These are phyloP conservation scores for Corythaixoides concolor DNA, from an alignment of 2,113 vertebrate species.

Conservation along the genomic window DNA sequence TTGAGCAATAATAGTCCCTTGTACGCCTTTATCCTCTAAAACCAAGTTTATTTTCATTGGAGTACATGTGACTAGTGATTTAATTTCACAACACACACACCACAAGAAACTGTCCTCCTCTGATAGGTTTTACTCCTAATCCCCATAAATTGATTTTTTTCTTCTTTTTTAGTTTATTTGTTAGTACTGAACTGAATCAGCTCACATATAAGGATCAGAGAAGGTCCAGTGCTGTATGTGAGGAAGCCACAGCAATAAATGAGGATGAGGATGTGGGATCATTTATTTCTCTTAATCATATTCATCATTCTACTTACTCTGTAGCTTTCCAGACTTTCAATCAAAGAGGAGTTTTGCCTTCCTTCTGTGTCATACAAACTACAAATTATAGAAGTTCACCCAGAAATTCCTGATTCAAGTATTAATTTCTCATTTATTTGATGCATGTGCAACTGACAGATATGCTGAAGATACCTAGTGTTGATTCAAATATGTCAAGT, in stretches of 20 bases:
- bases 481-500: background rate
- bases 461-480: background rate
- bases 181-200: background rate
- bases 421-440: background rate
- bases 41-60: background rate
- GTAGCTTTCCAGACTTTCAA: background rate
- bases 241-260: background rate
- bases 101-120: background rate
- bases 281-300: background rate
- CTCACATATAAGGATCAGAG: background rate
- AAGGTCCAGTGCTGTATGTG: background rate
- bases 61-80: background rate
- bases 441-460: background rate
- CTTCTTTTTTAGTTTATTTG: background rate
- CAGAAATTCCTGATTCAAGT: background rate
- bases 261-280: background rate
- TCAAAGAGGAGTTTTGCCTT: background rate
- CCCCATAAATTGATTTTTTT: background rate
- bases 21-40: background rate
- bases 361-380: background rate
- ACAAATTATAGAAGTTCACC: background rate
- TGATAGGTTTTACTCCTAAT: background rate
- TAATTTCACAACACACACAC: background rate
- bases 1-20: background rate
- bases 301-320: background rate